Evolutionary conservation across 2,113 vertebrate genomes (phyloP), one percentile per base, ranked within the genome.

Genomic region (Aldabrachelys gigantea): DNA sequence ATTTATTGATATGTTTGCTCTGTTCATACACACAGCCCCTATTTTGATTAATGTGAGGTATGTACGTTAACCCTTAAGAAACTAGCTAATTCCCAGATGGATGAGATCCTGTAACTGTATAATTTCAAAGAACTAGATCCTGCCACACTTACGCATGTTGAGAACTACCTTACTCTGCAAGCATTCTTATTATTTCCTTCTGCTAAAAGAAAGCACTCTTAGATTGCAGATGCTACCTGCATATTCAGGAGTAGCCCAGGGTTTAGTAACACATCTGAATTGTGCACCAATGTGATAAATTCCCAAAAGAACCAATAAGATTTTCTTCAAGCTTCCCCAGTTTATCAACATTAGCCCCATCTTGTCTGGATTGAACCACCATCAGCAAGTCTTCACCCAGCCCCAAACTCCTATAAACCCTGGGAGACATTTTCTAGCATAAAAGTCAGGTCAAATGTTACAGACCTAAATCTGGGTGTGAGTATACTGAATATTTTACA

Each of bases 371-470:
- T 12, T 82, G n/a, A 47, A 27, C 65, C 17, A n/a, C 57, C 24
- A 25, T 3, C 72, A 84, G 56, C 81, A 91, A 35, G 1, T 8
- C 47, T 86, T 84, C 53, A 35, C 69, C 38, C 38, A 80, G 0
- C 0, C 44, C 57, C 65, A 3, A 65, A 93, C 27, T 82, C 12
- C 24, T 88, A 22, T 25, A 35, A 2, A 3, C 1, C n/a, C 49
- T 22, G 1, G 53, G 16, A 4, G 6, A 85, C 85, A 49, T 49
- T 10, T 56, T 90, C 4, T 10, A 80, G 14, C 22, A 0, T 38
- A 3, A 0, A 2, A 0, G 2, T 6, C 5, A 52, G 38, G 65
- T 75, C n/a, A 29, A n/a, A 13, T 49, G 22, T 0, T 0, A 10
- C 6, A 13, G 29, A 35, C 38, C 10, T 10, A 59, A 8, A 41